Base-by-base conservation (phyloP, 2,888 invertebrate genomes). In the Ptychoptera contaminata region DNA sequence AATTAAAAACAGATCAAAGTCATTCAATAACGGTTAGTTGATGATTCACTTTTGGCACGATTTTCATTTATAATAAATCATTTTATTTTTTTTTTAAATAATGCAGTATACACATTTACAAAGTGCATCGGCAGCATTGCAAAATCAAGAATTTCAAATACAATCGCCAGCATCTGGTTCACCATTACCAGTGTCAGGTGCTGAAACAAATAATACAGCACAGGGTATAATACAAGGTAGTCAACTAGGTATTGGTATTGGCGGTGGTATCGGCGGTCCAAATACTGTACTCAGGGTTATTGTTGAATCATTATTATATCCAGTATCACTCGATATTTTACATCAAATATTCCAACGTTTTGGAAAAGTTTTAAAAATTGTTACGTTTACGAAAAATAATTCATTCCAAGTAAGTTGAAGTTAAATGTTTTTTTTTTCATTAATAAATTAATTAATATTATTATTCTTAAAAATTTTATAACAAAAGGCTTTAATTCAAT, bases 331-430 rank as follows among this genome's bases (percentile, higher is more conserved):
- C 61, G 98, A 99, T 67, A 90, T 96, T 51, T 78, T 98, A 53
- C 87, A 93, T 58, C 83, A 96, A 77, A 93, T 98, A 68, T 98
- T 98, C 77, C 91, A 93, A 58, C 82, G 96, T 56, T 96, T 88
- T 69, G 98, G 98, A 58, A 96, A 94, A 73, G 96, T 99, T 59
- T 77, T 97, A 61, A 96, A 97, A 72, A 97, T 99, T 61, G 97
- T 99, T 63, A 99, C 97, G 57, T 99, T 98, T 74, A 97, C 92
- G 60, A 99, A 98, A 76, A 98, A 98, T 70, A 94, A 96, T 92
- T 76, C 67, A 66, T 67, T 66, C 66, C 66, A 65, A 63, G 65
- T 65, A 51, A 52, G 56, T 54, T 37, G 1, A 38, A 6, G 29
- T 23, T 23, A 40, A 16, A 30, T 30, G 30, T 30, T 16, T 10